phyloP scores from a whole-genome alignment of 2,113 vertebrate genomes.

The Globicephala melas region DNA sequence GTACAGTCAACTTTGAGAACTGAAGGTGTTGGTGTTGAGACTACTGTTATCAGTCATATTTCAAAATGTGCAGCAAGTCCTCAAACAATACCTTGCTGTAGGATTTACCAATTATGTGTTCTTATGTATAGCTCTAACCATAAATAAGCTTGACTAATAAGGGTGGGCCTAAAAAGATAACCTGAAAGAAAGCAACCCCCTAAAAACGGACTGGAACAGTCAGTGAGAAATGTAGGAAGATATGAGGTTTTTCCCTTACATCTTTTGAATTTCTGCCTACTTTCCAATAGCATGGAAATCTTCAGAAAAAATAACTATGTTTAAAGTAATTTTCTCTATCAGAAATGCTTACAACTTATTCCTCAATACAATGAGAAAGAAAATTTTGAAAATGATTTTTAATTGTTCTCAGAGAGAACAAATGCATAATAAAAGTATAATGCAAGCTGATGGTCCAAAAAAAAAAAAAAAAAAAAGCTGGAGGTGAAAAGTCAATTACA shows the following conservation, averaged over 20 bases:
- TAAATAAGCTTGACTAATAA: background rate
- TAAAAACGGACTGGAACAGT: background rate
- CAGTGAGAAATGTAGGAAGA: background rate
- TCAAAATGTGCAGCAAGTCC: background rate
- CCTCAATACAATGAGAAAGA: conserved; percentile 6
- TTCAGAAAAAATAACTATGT: conserved; percentile 15
- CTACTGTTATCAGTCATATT: background rate
- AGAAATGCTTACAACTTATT: conserved; percentile 30
- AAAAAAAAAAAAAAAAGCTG: background rate
- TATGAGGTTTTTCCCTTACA: background rate
- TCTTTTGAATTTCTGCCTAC: background rate
- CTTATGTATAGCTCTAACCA: background rate
- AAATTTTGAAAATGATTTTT: conserved; percentile 22
- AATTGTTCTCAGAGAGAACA: conserved; percentile 36
- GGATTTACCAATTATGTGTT: background rate
- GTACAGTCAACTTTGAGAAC: background rate
- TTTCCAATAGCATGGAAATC: background rate
- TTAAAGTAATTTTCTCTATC: background rate
- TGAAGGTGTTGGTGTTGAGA: background rate
- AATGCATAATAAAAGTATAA: conserved; percentile 31
- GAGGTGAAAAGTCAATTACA: conserved; percentile 44
- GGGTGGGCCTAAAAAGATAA: background rate
- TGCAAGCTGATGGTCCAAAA: conserved; percentile 1
- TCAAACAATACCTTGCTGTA: background rate
- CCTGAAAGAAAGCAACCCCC: background rate